A percentile compares a stretch with the other conserved stretches of the same genome.
Conservation (phyloP, 2,888 invertebrate species). For the Eilema griseolum region DNA sequence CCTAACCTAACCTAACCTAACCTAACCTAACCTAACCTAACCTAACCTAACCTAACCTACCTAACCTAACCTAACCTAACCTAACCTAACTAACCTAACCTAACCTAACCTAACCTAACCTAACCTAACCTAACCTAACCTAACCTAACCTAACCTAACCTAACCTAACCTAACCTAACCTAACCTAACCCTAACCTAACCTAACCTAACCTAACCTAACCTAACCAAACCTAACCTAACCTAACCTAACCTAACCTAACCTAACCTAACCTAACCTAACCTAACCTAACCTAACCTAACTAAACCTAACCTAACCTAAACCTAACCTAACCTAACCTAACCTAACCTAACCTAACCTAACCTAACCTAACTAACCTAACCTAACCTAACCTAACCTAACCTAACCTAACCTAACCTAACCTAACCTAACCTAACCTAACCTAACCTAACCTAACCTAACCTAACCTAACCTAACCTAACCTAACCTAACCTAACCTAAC, state of each 20-base stretch:
- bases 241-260: constrained; percentile 19
- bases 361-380: constrained; percentile 30
- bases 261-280: constrained; percentile 29
- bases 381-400: too few species aligned
- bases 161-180: neutral
- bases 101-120: constrained; percentile 11
- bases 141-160: neutral
- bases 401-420: constrained; percentile 30
- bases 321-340: too few species aligned
- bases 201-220: constrained; percentile 7
- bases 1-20: constrained; percentile 11
- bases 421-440: constrained; percentile 30
- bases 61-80: too few species aligned
- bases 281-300: constrained; percentile 32
- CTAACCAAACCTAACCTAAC: too few species aligned
- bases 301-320: constrained; percentile 28
- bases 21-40: constrained; percentile 10
- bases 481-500: constrained; percentile 7
- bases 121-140: neutral
- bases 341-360: constrained; percentile 30
- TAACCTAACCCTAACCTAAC: too few species aligned
- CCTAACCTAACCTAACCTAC: too few species aligned
- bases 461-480: constrained; percentile 29
- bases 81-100: constrained; percentile 10
- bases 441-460: constrained; percentile 30